A percentile compares a stretch with the other conserved stretches of the same genome.
Conservation (phyloP, 2,888 invertebrate species). For the Mycogona germanica region DNA sequence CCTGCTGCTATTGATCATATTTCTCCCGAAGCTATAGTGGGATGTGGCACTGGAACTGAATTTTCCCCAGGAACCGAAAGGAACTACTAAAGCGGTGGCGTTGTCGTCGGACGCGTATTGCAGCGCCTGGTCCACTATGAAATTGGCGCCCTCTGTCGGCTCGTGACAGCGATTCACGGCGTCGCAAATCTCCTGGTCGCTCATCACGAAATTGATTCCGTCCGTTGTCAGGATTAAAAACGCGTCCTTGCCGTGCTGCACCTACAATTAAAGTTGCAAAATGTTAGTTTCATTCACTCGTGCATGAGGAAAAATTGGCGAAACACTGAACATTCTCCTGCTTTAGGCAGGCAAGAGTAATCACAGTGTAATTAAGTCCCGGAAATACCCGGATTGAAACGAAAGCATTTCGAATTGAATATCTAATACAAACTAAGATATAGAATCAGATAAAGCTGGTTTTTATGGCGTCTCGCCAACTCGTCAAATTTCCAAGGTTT, state of each 20-base stretch:
- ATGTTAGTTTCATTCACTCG: too few relatives aligned
- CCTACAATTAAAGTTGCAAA: conserved; percentile 27
- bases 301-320: too few relatives aligned
- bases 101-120: conserved; percentile 42
- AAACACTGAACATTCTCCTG: too few relatives aligned
- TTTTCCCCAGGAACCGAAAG: conserved; percentile 42
- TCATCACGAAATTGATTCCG: conserved; percentile 39
- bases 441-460: too few relatives aligned
- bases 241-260: conserved; percentile 39
- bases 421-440: background rate
- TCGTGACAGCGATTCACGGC: conserved; percentile 34
- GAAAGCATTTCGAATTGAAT: too few relatives aligned
- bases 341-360: too few relatives aligned
- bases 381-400: too few relatives aligned
- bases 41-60: conserved; percentile 10
- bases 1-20: conserved; percentile 18
- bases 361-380: too few relatives aligned
- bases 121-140: conserved; percentile 38
- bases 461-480: too few relatives aligned
- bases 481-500: too few relatives aligned
- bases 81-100: conserved; percentile 38
- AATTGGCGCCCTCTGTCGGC: conserved; percentile 37
- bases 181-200: conserved; percentile 38
- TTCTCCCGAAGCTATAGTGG: conserved; percentile 19
- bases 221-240: conserved; percentile 40